Evolutionary conservation across 2,888 invertebrate species (phyloP).

Genomic region (Acrobasis suavella): DNA sequence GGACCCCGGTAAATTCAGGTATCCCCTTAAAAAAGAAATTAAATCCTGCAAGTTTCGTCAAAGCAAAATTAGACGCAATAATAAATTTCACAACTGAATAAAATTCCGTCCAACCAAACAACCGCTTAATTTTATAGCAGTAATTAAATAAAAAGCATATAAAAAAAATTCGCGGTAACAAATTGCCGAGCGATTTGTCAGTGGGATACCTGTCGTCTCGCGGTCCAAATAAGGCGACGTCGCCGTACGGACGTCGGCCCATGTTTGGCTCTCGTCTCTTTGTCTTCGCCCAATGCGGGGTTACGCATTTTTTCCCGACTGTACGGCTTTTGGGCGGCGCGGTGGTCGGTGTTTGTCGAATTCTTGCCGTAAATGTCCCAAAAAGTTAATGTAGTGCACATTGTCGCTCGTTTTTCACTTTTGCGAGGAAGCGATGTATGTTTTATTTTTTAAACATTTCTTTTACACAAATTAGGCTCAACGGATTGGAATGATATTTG

Average conservation of each 20-base stretch:
- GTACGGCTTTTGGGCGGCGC: constrained; percentile 10
- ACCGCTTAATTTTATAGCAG: constrained; percentile 23
- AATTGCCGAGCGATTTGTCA: constrained; percentile 79
- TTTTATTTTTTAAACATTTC: neutral
- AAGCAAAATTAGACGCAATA: neutral
- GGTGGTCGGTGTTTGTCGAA: constrained; percentile 17
- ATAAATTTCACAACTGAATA: constrained; percentile 11
- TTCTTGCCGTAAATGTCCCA: constrained; percentile 6
- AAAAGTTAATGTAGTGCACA: constrained; percentile 15
- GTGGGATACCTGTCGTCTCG: constrained; percentile 64
- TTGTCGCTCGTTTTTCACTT: constrained; percentile 10
- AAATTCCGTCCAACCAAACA: constrained; percentile 3
- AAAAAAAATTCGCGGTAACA: constrained; percentile 46
- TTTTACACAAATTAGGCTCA: neutral
- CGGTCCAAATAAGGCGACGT: constrained; percentile 66
- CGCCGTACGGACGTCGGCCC: constrained; percentile 28
- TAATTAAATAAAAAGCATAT: constrained; percentile 20
- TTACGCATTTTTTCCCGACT: constrained; percentile 16
- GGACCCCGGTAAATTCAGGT: no score
- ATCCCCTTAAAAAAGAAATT: no score
- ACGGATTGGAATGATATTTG: neutral
- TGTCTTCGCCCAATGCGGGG: constrained; percentile 24
- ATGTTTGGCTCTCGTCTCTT: constrained; percentile 24
- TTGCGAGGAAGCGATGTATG: constrained; percentile 3
- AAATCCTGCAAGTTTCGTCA: no score